Evolutionary conservation across 2,888 invertebrate species (phyloP), one percentile per base, ranked within the genome.

Genomic region (Acronicta psi): DNA sequence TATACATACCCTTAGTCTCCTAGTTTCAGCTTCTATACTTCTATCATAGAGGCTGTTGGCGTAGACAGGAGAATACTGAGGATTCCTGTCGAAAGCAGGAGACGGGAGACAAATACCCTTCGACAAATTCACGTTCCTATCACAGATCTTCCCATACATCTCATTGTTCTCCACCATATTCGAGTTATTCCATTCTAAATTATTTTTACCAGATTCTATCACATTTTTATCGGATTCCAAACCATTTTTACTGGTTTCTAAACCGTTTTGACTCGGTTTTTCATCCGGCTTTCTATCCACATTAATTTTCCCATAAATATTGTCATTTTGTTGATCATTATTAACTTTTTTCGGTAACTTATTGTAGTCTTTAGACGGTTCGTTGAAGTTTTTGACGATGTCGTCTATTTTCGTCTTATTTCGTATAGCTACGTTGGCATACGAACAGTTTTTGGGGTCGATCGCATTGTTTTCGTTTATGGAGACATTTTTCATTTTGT

Each of bases 321-420:
- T 86, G 36, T 91, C 89, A n/a, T 85, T 85, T 16, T 87, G 84
- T 52, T 91, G 87, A 36, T 93, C 92, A 14, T 94, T 93, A 47
- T 92, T 91, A 0, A 93, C 81, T 76, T 93, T 94, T 64, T 94
- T 93, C 1, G 90, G 89, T 34, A 91, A 67, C 64, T 90, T 91
- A n/a, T 89, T 90, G 6, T 73, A 73, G 7, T 74, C 77, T 77
- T 74, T 75, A 17, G 34, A 50, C n/a, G 75, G 64, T 43, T 91
- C 95, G 71, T 89, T 94, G 72, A 89, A 95, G 69, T 93, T 95
- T 67, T 92, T 86, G 0, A 93, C 92, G 0, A 94, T 91, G 34
- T 94, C 93, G 1, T 94, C 93, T 7, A 94, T 92, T 85, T 92
- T 94, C 0, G 87, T 91, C 60, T 91, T 92, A 47, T 91, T 90